A percentile compares a stretch with the other conserved stretches of the same genome.
Conservation (phyloP, 1,140 invertebrate species). For the Holotrichia oblita region DNA sequence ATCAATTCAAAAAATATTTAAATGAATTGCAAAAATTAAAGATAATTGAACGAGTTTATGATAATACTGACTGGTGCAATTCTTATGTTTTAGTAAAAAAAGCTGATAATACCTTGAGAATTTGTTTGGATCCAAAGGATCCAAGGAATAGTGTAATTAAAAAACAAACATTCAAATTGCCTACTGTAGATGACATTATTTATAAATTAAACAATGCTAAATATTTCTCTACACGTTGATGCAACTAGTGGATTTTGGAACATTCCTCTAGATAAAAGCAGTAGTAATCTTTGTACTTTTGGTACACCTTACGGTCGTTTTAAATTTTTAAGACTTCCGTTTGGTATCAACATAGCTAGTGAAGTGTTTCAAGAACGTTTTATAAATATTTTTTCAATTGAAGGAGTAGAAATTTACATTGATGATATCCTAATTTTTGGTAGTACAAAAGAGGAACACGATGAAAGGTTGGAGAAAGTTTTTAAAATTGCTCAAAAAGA, state of each 20-base stretch:
- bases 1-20: background rate
- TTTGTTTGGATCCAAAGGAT: conserved; percentile 41
- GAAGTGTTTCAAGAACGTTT: conserved; percentile 54
- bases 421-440: conserved; percentile 57
- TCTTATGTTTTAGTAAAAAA: conserved; percentile 37
- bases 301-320: conserved; percentile 49
- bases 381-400: conserved; percentile 50
- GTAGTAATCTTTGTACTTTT: conserved; percentile 47
- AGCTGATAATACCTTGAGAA: conserved; percentile 15
- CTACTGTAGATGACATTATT: conserved; percentile 39
- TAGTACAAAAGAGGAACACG: conserved; percentile 47
- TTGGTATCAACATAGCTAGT: conserved; percentile 49
- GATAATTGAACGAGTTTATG: conserved; percentile 55
- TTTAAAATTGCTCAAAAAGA: conserved; percentile 43
- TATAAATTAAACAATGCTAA: conserved; percentile 56
- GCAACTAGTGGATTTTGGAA: conserved; percentile 59
- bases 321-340: conserved; percentile 45
- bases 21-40: conserved; percentile 17
- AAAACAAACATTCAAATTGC: conserved; percentile 9
- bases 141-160: conserved; percentile 33
- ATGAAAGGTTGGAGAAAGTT: conserved; percentile 52
- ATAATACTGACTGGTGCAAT: conserved; percentile 60
- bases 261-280: conserved; percentile 58
- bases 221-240: conserved; percentile 63
- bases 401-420: conserved; percentile 45